Conservation (phyloP, 2,797 vertebrate species). For the Xiphophorus birchmanni region DNA sequence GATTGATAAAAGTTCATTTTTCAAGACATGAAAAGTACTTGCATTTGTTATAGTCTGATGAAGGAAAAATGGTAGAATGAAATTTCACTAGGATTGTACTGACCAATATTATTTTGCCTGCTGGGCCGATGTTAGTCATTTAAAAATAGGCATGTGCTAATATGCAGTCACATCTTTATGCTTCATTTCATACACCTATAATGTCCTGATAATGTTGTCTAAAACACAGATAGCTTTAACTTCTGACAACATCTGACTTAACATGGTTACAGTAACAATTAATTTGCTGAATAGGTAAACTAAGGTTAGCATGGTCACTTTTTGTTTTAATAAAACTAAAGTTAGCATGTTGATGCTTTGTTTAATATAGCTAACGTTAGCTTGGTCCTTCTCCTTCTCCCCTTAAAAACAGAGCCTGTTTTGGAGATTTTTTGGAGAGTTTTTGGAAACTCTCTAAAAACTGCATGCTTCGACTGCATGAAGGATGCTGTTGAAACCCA, state of each 20-base stretch:
- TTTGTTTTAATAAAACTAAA: not conserved
- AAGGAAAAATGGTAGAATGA: not conserved
- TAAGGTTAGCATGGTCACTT: not conserved
- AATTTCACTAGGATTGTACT: not conserved
- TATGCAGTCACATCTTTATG: not conserved
- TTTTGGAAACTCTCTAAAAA: too few species aligned
- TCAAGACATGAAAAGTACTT: slow-evolving; percentile 20
- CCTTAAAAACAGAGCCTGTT: too few species aligned
- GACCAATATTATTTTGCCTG: not conserved
- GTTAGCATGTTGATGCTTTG: not conserved
- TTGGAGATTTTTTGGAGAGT: too few species aligned
- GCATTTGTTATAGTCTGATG: not conserved
- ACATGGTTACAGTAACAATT: not conserved
- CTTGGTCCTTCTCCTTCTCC: not conserved
- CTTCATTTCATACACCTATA: not conserved
- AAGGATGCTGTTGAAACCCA: too few species aligned
- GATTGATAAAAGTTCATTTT: slow-evolving; percentile 43
- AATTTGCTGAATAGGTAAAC: not conserved
- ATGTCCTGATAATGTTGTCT: not conserved
- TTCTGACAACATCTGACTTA: not conserved
- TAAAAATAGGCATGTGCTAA: not conserved
- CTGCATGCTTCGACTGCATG: too few species aligned
- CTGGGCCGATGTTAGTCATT: not conserved
- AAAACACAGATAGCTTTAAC: not conserved
- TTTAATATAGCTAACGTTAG: not conserved